Conservation (phyloP, 1,140 invertebrate genomes). For the Drosophila tristis region DNA sequence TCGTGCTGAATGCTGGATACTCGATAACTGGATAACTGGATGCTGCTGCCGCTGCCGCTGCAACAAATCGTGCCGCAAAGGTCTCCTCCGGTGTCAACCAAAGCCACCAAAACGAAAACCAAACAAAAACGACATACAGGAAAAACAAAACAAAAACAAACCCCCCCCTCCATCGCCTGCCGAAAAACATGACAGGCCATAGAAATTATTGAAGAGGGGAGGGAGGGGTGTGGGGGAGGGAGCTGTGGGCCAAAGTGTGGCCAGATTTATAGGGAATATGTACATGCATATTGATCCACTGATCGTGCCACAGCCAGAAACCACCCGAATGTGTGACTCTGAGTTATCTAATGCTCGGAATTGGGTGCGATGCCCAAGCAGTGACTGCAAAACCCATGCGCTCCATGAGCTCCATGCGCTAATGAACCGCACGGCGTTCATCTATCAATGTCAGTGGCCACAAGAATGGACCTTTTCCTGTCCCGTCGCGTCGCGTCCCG, state of each 20-base stretch:
- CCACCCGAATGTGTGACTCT: slow-evolving; percentile 33
- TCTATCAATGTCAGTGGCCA: slow-evolving; percentile 74
- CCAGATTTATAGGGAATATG: background rate
- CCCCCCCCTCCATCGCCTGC: background rate
- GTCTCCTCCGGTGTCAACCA: slow-evolving; percentile 72
- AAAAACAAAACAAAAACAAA: slow-evolving; percentile 31
- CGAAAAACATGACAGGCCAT: slow-evolving; percentile 71
- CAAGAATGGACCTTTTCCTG: slow-evolving; percentile 68
- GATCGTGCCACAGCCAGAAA: slow-evolving; percentile 8
- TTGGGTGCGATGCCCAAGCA: slow-evolving; percentile 46
- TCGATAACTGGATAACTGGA: slow-evolving; percentile 4
- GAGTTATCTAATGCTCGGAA: slow-evolving; percentile 69
- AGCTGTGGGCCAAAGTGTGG: slow-evolving; percentile 18
- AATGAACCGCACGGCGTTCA: slow-evolving; percentile 71
- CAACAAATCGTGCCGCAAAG: slow-evolving; percentile 82
- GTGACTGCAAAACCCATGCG: slow-evolving; percentile 74
- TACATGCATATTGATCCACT: slow-evolving; percentile 1
- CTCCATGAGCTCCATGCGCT: slow-evolving; percentile 51
- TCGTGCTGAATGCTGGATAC: slow-evolving; percentile 64
- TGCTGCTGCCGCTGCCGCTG: slow-evolving; percentile 47
- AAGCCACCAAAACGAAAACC: slow-evolving; percentile 44
- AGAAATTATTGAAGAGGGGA: slow-evolving; percentile 68
- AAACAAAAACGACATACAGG: slow-evolving; percentile 19
- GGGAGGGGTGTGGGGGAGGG: background rate
- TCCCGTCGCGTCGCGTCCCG: slow-evolving; percentile 30